phyloP scores from a whole-genome alignment of 2,797 vertebrate species.

The Heterohyrax brucei region DNA sequence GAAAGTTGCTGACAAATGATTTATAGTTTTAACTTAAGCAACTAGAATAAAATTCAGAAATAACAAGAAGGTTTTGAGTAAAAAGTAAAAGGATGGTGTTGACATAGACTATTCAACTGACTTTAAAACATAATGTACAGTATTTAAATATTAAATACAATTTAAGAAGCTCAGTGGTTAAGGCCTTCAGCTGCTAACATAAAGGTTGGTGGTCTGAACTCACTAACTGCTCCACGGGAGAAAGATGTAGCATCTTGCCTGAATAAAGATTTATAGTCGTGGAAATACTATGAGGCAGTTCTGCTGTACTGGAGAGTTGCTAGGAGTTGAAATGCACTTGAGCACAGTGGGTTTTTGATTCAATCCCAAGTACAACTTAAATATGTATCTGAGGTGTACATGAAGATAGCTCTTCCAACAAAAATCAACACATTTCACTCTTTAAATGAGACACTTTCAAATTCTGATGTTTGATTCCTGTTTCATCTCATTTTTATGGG shows the following conservation, averaged over 20 bases:
- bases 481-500: constrained; percentile 72
- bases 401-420: constrained; percentile 64
- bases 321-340: too few species aligned
- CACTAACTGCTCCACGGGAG: too few species aligned
- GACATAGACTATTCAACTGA: neutral
- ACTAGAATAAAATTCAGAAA: constrained; percentile 62
- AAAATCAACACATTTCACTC: constrained; percentile 59
- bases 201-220: too few species aligned
- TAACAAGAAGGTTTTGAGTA: neutral
- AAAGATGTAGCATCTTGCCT: too few species aligned
- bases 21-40: constrained; percentile 62
- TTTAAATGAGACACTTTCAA: constrained; percentile 80
- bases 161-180: too few species aligned
- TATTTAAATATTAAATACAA: neutral
- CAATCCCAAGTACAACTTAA: neutral
- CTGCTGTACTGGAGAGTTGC: too few species aligned
- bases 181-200: too few species aligned
- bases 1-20: constrained; percentile 68
- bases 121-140: constrained; percentile 15
- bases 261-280: too few species aligned
- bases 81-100: neutral
- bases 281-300: too few species aligned
- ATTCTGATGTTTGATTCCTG: constrained; percentile 80
- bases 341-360: too few species aligned
- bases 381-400: constrained; percentile 50